Evolutionary conservation across 2,113 vertebrate species (phyloP), one percentile per base, ranked within the genome.

Genomic region (Siniperca knerii): DNA sequence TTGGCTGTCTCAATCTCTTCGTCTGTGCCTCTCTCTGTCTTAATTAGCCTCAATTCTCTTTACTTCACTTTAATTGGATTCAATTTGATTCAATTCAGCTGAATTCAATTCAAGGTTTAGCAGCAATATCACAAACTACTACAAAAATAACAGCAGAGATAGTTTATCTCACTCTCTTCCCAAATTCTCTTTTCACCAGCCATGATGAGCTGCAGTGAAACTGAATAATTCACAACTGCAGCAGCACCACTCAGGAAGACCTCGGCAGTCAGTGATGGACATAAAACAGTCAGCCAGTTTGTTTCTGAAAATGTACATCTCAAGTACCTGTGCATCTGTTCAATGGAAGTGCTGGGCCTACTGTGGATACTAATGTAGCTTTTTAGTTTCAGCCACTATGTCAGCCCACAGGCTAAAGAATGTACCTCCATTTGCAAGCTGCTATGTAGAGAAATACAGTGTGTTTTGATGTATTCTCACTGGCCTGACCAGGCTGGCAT

Each of bases 201-300:
- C 67, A 75, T 75, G 87, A 92, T 89, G 80, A 92, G 89, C 91
- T 87, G 91, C 94, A 90, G 93, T 92, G 80, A 89, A 88, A 81
- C 81, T 92, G 88, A 94, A 94, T 94, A 81, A 95, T 92, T 93
- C 88, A 94, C 89, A 89, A 89, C 86, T 87, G 85, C 92, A 88
- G 88, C 80, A 87, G 80, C 72, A 72, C 54, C 75, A 68, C 83
- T 76, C 74, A 29, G 84, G 62, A 86, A 77, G 81, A 84, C 65
- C 75, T 79, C 85, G 71, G 82, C 87, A 85, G 71, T 61, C 81
- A 54, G 78, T 76, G 71, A 88, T 67, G 61, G 87, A 85, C 86
- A 82, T 85, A 72, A 89, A 84, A 86, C 87, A 86, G 87, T 75
- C 77, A 29, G 77, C 16, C 48, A 46, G 86, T 86, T 90, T 82